A percentile compares a stretch with the other conserved stretches of the same genome.
phyloP scores from a whole-genome alignment of 2,888 invertebrate genomes.

The Chrysopilus asiliformis region DNA sequence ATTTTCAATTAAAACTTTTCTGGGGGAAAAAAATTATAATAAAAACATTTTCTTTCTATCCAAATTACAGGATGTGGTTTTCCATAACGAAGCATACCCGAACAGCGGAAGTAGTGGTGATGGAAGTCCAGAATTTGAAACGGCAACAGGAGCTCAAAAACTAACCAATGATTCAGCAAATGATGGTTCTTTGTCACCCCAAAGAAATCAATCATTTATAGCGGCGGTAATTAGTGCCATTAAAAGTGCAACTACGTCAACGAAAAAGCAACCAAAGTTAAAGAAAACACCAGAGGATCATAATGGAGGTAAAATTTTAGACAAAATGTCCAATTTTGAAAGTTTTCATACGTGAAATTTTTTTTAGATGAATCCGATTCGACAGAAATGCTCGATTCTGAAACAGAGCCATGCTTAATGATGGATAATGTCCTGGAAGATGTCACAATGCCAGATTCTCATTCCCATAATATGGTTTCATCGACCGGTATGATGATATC shows the following conservation, averaged over 20 bases:
- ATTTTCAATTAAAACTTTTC: too few species aligned
- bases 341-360: neutral
- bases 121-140: constrained; percentile 46
- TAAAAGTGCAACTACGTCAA: constrained; percentile 40
- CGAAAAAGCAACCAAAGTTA: constrained; percentile 20
- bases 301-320: constrained; percentile 22
- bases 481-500: constrained; percentile 42
- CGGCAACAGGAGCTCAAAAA: constrained; percentile 17
- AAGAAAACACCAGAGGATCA: constrained; percentile 19
- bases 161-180: constrained; percentile 16
- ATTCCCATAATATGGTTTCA: constrained; percentile 53
- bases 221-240: constrained; percentile 61
- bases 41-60: too few species aligned
- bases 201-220: constrained; percentile 52
- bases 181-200: constrained; percentile 42
- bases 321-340: too few species aligned
- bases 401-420: constrained; percentile 70
- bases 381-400: constrained; percentile 65
- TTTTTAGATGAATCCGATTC: constrained; percentile 53
- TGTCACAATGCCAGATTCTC: constrained; percentile 48
- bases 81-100: constrained; percentile 64
- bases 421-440: constrained; percentile 63
- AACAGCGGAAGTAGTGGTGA: constrained; percentile 59
- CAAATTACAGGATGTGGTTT: constrained; percentile 51
- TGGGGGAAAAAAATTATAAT: too few species aligned